Evolutionary conservation across 2,113 vertebrate species (phyloP).

Genomic region (Steatornis caripensis): DNA sequence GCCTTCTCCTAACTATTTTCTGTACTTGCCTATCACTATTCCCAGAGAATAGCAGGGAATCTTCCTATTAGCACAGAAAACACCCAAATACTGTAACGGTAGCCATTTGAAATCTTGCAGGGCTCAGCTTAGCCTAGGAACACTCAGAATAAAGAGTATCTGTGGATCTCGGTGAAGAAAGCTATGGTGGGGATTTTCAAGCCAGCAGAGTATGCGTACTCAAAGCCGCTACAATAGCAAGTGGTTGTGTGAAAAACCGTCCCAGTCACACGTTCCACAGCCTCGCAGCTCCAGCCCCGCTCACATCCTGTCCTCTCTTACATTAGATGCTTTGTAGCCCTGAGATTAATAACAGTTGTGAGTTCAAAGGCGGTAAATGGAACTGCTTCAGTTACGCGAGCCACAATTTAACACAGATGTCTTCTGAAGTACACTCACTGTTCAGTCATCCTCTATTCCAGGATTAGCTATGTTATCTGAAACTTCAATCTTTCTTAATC

Average conservation of each 20-base stretch:
- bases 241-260: not conserved
- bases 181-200: not conserved
- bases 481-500: conserved; percentile 44
- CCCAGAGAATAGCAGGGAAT: not conserved
- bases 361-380: conserved; percentile 21
- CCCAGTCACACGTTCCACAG: not conserved
- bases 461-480: not conserved
- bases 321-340: not conserved
- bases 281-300: not conserved
- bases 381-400: not conserved
- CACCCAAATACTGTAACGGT: accelerated
- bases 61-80: not conserved
- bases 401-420: not conserved
- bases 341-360: conserved; percentile 5
- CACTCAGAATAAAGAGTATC: not conserved
- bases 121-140: not conserved
- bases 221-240: not conserved
- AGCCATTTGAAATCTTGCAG: not conserved
- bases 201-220: accelerated
- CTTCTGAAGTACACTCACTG: not conserved
- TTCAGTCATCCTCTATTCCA: not conserved
- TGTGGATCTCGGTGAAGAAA: not conserved
- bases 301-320: conserved; percentile 39
- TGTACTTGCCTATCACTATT: not conserved
- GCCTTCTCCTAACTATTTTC: not conserved